These are phyloP conservation scores for Caradrina kadenii DNA, from an alignment of 2,888 invertebrate genomes.

Conservation along the genomic window DNA sequence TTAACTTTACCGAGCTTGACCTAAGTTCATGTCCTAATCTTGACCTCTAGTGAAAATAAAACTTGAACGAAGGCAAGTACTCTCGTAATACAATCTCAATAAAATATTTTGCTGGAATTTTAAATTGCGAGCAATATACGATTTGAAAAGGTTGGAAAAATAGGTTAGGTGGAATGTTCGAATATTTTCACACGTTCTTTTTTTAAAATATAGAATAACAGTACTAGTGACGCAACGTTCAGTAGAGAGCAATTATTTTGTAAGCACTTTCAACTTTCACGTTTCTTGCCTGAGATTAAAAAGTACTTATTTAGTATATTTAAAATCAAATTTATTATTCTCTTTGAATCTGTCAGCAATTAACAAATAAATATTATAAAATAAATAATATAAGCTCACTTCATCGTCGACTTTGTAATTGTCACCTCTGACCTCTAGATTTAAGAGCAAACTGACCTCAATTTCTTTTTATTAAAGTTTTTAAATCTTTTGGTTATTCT, in stretches of 20 bases:
- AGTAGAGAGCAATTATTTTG: constrained; percentile 5
- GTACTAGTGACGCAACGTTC: not conserved
- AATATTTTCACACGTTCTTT: constrained; percentile 19
- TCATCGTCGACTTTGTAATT: no score
- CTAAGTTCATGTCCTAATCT: constrained; percentile 14
- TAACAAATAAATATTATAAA: no score
- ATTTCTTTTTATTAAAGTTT: no score
- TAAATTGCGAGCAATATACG: constrained; percentile 21
- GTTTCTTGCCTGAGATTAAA: no score
- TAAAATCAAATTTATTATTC: no score
- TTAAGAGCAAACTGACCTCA: no score
- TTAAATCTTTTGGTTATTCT: no score
- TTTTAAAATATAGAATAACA: not conserved
- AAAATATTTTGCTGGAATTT: constrained; percentile 45
- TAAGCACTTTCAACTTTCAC: not conserved
- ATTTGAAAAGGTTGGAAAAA: constrained; percentile 24
- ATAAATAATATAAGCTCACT: no score
- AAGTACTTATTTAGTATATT: no score
- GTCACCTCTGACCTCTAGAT: no score
- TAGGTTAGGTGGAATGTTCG: constrained; percentile 22
- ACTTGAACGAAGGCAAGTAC: constrained; percentile 16
- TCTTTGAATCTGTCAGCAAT: no score
- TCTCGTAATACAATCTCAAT: constrained; percentile 21
- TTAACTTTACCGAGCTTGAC: constrained; percentile 3
- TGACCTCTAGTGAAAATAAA: constrained; percentile 44